Base-by-base conservation (phyloP, 2,113 vertebrate species). In the Periophthalmus modestus region DNA sequence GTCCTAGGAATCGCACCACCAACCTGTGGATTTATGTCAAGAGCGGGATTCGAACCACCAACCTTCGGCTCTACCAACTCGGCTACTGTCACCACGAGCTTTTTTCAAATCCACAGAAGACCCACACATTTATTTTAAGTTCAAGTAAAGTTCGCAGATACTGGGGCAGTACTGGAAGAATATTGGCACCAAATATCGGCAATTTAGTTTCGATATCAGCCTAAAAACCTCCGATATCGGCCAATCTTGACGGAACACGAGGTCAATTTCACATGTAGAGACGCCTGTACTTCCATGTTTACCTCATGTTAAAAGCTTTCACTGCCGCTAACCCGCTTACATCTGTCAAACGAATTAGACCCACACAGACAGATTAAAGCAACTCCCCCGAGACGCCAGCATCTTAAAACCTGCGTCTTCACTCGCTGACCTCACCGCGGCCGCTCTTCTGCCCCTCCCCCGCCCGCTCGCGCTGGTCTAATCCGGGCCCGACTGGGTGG, bases 401-500 rank as follows among this genome's bases (percentile, higher is more conserved):
- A 77, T 75, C 59, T 73, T 65, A 63, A 66, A 76, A 89, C 83
- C 72, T 68, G 75, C 50, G 68, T 59, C 81, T 82, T 90, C 77
- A 80, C 78, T 77, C 71, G 28, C 69, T 90, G 89, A 91, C 86
- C 83, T 88, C 80, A 58, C 69, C 66, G 58, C 14, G 7, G 62
- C 66, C 66, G 19, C 7, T 66, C 63, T 67, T 61, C 57, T 75
- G 75, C 88, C 87, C 67, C 76, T 83, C 85, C 85, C 89, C 82
- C 80, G 71, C 54, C 82, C 80, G 71, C 54, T 80, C 87, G 62
- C 76, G 76, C 85, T 78, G 73, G 70, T 46, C 71, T 89, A 92
- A 89, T 90, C 86, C 83, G 80, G 73, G 36, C 75, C 81, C 12
- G 74, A 72, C 78, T 81, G 79, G 84, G 88, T 81, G 82, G 82